Evolutionary conservation across 2,113 vertebrate species (phyloP), one percentile per base, ranked within the genome.

Genomic region (Mugil cephalus): DNA sequence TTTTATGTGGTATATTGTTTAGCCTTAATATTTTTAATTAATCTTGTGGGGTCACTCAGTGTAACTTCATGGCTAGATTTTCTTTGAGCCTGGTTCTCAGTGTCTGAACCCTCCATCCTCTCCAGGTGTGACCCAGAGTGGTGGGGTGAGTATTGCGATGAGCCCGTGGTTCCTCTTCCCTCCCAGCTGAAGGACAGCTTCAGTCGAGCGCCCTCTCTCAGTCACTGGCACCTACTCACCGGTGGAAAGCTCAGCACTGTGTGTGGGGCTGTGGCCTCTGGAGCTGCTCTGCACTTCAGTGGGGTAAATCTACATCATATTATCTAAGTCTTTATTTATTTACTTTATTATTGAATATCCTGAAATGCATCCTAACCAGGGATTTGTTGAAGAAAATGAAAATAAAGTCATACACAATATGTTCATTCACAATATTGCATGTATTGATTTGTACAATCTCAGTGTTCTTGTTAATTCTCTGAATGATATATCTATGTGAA

Each of bases 131-230:
- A 99, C 9, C 93, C 96, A 36, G 95, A 95, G 85, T 99, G 98
- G 98, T 93, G 95, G 3, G 97, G 97, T 15, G 92, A 96, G 18
- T 97, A 98, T 88, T 99, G 98, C 1, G 96, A 99, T 0, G 96
- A 99, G 88, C 94, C 97, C 0, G 92, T 96, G 75, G 79, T 87
- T 4, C 76, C 94, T 13, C 94, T 99, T 38, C 96, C 96, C 0
- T 94, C 94, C 8, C 98, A 99, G 76, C 94, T 99, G 70, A 99
- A 99, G 87, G 98, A 99, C 90, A 99, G 97, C 74, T 99, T 99
- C 93, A 99, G 97, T 52, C 93, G 96, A 9, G 91, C 96, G 0
- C 98, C 98, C 0, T 96, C 97, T 0, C 94, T 82, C 87, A 96
- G 94, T 90, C 97, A 98, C 93, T 99, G 98, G 98, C 93, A 96